Conservation (phyloP, 2,797 vertebrate genomes). For the Pipistrellus pygmaeus region DNA sequence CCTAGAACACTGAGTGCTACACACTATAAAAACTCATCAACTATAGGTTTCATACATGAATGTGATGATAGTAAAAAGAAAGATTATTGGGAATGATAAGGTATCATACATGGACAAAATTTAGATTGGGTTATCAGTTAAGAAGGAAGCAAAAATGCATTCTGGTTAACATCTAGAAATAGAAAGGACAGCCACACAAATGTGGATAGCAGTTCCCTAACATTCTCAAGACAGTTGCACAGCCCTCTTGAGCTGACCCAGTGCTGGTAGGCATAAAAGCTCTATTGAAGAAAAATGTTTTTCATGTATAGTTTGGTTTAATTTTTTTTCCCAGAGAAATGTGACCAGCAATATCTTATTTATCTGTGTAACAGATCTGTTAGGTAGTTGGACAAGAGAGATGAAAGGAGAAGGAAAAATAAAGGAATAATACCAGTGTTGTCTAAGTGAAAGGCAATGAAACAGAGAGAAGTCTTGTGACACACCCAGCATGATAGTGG, state of each 20-base stretch:
- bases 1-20: background rate
- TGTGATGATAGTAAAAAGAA: background rate
- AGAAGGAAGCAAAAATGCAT: background rate
- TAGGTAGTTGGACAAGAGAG: constrained; percentile 59
- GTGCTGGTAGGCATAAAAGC: constrained; percentile 25
- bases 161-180: background rate
- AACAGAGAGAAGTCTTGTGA: constrained; percentile 74
- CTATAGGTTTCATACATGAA: background rate
- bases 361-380: constrained; percentile 67
- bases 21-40: background rate
- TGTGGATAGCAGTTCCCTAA: background rate
- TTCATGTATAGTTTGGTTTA: constrained; percentile 57
- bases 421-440: constrained; percentile 64
- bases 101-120: background rate
- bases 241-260: background rate
- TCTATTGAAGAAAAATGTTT: constrained; percentile 61
- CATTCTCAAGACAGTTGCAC: background rate
- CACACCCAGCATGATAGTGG: background rate
- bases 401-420: constrained; percentile 68
- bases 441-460: constrained; percentile 62
- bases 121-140: background rate
- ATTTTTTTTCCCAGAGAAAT: constrained; percentile 74
- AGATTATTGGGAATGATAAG: background rate
- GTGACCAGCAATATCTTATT: constrained; percentile 66
- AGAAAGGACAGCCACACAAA: background rate